Evolutionary conservation across 1,140 invertebrate genomes (phyloP).

Genomic region (Dendroctonus valens): DNA sequence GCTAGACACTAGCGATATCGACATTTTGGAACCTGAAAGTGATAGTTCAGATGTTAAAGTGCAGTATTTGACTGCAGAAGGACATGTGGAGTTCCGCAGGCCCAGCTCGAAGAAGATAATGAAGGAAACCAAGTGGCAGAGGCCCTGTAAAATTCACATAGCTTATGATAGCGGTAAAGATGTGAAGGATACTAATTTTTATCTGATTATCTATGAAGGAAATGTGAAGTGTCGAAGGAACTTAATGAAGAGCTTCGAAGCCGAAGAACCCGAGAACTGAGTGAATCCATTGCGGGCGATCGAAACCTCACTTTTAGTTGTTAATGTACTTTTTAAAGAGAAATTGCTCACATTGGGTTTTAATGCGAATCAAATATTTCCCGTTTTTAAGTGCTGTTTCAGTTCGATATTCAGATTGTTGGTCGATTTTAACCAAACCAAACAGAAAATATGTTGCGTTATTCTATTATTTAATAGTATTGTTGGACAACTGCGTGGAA

Average conservation of each 20-base stretch:
- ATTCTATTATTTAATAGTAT: too few species aligned
- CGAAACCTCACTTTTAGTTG: too few species aligned
- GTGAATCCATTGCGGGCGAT: not conserved
- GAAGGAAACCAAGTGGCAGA: conserved; percentile 55
- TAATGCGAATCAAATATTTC: too few species aligned
- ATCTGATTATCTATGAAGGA: conserved; percentile 57
- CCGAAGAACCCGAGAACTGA: conserved; percentile 34
- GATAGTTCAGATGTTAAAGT: conserved; percentile 22
- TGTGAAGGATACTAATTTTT: conserved; percentile 57
- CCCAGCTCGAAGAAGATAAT: conserved; percentile 53
- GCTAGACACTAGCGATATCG: conserved; percentile 16
- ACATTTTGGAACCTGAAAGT: conserved; percentile 35
- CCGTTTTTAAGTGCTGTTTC: too few species aligned
- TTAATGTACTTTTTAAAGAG: too few species aligned
- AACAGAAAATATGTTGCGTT: too few species aligned
- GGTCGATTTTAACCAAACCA: too few species aligned
- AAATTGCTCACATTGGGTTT: too few species aligned
- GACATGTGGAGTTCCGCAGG: conserved; percentile 56
- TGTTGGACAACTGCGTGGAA: too few species aligned
- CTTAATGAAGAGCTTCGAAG: conserved; percentile 50
- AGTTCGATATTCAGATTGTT: too few species aligned
- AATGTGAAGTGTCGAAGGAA: conserved; percentile 59
- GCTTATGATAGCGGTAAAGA: conserved; percentile 55
- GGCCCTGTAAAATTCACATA: conserved; percentile 58
- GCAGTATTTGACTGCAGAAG: conserved; percentile 48